Percentiles rank a stretch among this genome's conserved stretches.
Evolutionary conservation across 2,797 vertebrate species (phyloP).

Genomic region (Macroramphosus scolopax): DNA sequence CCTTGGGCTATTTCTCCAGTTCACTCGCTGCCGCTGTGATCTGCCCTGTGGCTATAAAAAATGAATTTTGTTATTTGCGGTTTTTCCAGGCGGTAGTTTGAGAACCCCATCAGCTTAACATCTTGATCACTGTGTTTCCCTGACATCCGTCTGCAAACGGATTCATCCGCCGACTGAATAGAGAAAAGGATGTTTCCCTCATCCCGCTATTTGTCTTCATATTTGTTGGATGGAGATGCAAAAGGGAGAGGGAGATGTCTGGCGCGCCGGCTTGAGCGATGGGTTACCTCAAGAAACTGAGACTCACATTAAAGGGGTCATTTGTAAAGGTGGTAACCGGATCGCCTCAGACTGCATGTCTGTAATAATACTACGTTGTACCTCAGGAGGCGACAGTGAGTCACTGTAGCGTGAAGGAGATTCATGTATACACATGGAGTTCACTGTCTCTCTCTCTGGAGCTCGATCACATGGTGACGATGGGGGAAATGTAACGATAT

Average conservation of each 20-base stretch:
- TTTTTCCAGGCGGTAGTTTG: constrained; percentile 13
- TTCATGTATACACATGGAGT: too few species aligned
- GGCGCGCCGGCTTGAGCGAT: constrained; percentile 12
- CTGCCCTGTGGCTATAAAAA: neutral
- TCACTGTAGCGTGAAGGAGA: too few species aligned
- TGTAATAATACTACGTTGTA: too few species aligned
- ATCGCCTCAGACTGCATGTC: too few species aligned
- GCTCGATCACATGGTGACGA: too few species aligned
- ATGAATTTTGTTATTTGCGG: too few species aligned
- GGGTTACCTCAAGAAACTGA: constrained; percentile 9
- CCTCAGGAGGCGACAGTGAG: too few species aligned
- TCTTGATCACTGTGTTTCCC: constrained; percentile 12
- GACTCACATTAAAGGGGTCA: constrained; percentile 5
- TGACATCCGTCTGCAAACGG: constrained; percentile 14
- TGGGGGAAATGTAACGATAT: too few species aligned
- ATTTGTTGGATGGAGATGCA: constrained; percentile 4
- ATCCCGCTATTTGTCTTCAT: constrained; percentile 5
- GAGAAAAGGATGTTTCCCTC: neutral
- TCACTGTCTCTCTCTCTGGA: too few species aligned
- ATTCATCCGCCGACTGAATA: constrained; percentile 7
- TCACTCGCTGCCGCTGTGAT: too few species aligned
- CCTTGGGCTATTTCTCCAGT: constrained; percentile 13
- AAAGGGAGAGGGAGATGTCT: constrained; percentile 1
- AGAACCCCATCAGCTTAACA: constrained; percentile 15
- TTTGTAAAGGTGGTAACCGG: too few species aligned